Base-by-base conservation (phyloP, 2,888 invertebrate genomes). In the Clitarchus hookeri region DNA sequence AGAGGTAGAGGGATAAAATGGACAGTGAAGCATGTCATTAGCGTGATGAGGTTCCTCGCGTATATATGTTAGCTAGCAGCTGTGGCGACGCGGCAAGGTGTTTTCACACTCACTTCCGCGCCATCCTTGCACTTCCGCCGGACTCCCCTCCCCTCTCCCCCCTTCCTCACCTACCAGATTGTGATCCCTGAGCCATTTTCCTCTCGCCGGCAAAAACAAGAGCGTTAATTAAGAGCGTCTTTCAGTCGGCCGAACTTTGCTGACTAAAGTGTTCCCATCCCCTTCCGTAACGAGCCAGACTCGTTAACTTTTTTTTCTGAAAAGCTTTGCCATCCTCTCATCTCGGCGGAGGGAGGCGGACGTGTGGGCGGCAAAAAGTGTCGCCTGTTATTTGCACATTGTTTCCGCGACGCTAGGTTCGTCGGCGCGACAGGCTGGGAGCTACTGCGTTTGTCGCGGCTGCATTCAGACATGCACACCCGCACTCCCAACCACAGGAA, bases 231-330 rank as follows among this genome's bases (percentile, higher is more conserved):
- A 65, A 65, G 65, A 65, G 65, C 65, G 65, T 48, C 65, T 65
- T 65, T 65, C 65, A 65, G 65, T 65, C 65, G 65, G 65, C 23
- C 65, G 65, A 65, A 65, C 65, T 65, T 65, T 65, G 65, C 65
- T 65, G 65, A 65, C 65, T 65, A 65, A 65, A 65, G 65, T 65
- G 65, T 65, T 65, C 65, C 65, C 19, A 23, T 19, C 65, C 65
- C 65, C 65, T n/a, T 6, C 65, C n/a, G 65, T 65, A 65, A 65
- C 65, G 65, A 65, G 65, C 65, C n/a, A 65, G 65, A 65, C 65
- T 65, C 65, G 16, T 65, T 65, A 65, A 65, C 65, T 65, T 65
- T 65, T 65, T 65, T 65, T 23, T 65, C 16, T 65, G 65, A 65
- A 65, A 65, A n/a, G 65, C 65, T 65, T 19, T 65, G 65, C 65